These are phyloP conservation scores for Sarcophaga rosellei DNA, from an alignment of 2,888 invertebrate genomes.

Conservation along the genomic window DNA sequence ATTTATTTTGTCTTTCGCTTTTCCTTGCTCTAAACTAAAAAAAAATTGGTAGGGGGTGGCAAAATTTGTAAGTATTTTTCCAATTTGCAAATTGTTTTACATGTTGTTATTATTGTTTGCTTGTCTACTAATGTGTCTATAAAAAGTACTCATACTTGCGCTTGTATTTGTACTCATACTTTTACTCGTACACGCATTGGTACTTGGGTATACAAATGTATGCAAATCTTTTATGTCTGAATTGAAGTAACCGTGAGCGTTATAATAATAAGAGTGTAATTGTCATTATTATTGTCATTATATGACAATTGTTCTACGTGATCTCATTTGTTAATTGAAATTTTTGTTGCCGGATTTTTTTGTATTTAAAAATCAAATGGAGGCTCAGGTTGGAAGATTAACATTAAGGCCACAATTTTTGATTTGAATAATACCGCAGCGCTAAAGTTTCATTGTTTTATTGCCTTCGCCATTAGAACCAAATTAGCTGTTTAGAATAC, in stretches of 20 bases:
- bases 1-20: not conserved
- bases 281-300: conserved; percentile 49
- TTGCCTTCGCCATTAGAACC: too few relatives aligned
- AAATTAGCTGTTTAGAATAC: too few relatives aligned
- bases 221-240: not conserved
- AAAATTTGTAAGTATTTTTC: conserved; percentile 41
- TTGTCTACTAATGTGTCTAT: not conserved
- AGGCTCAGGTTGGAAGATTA: not conserved
- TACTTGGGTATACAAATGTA: not conserved
- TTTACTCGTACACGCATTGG: too few relatives aligned
- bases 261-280: conserved; percentile 34
- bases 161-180: too few relatives aligned
- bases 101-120: conserved; percentile 21
- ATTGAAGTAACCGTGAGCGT: conserved; percentile 31
- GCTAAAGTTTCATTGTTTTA: too few relatives aligned
- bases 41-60: not conserved
- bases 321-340: conserved; percentile 64
- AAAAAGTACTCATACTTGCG: not conserved
- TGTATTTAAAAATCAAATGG: not conserved
- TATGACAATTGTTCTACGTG: conserved; percentile 63
- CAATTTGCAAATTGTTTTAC: conserved; percentile 62
- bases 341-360: not conserved
- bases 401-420: not conserved
- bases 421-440: not conserved
- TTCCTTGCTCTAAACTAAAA: not conserved